Conservation (phyloP, 2,888 invertebrate genomes). For the Andrena marginata region DNA sequence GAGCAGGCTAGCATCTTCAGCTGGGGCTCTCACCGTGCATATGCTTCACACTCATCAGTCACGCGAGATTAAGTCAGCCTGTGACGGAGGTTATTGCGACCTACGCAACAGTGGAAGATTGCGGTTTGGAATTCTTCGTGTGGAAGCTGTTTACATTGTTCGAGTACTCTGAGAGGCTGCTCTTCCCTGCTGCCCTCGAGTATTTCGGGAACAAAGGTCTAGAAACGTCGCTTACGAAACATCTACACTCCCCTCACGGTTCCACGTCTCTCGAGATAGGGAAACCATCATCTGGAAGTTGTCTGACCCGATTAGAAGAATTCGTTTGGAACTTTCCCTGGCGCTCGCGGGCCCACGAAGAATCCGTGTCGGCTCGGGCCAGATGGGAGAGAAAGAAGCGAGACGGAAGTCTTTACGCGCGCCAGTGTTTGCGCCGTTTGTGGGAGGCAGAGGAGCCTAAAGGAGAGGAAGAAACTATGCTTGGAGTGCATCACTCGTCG, state of each 20-base stretch:
- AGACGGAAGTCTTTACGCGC: constrained; percentile 38
- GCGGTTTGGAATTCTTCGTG: constrained; percentile 10
- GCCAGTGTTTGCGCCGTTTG: constrained; percentile 35
- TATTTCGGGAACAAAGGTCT: constrained; percentile 22
- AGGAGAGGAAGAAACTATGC: constrained; percentile 15
- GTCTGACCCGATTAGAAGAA: constrained; percentile 62
- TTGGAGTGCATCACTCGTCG: constrained; percentile 76
- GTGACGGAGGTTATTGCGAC: constrained; percentile 26
- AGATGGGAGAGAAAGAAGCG: constrained; percentile 3
- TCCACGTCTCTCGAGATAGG: constrained; percentile 22
- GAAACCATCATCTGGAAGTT: constrained; percentile 43
- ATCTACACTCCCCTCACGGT: neutral
- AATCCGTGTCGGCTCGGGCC: constrained; percentile 33
- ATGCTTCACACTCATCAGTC: constrained; percentile 23
- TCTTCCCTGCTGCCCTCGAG: constrained; percentile 17
- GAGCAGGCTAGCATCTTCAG: neutral
- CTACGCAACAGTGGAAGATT: constrained; percentile 28
- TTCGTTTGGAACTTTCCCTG: constrained; percentile 59
- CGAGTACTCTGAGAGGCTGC: constrained; percentile 1
- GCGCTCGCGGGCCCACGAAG: constrained; percentile 29
- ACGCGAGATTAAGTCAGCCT: constrained; percentile 23
- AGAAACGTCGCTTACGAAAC: constrained; percentile 25
- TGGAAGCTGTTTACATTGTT: constrained; percentile 26
- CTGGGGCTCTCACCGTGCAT: neutral
- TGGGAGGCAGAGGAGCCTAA: constrained; percentile 19